Evolutionary conservation across 2,888 invertebrate genomes (phyloP), one percentile per base, ranked within the genome.

Genomic region (Oscheius sp.): DNA sequence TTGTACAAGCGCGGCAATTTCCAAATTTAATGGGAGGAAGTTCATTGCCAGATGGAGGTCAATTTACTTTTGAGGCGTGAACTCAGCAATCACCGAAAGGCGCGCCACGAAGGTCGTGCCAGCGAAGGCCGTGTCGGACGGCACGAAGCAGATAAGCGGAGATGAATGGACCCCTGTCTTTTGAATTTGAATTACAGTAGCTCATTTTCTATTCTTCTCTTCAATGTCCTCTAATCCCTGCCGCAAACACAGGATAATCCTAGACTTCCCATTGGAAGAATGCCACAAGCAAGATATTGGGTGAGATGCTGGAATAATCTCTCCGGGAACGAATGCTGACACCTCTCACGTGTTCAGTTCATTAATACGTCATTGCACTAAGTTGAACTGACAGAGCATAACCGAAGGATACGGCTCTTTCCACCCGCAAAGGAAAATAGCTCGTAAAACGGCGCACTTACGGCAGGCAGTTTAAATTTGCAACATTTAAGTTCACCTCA

Each of bases 101-200:
- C 48, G 64, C 42, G 45, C 29, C 42, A 17, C 20, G 48, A 55
- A 64, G 64, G 64, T 50, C 64, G 64, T 64, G 33, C 39, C 34
- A 27, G 42, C 61, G 61, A 61, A 61, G 61, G 61, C 61, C 61
- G 61, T 61, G 45, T 45, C 42, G 61, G 48, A 64, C 48, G 64
- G 64, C 50, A 64, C 64, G 31, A 31, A 64, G 50, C 64, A 64
- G 64, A 64, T 64, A 64, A 64, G 64, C 48, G 48, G 64, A 48
- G 64, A 64, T 64, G 64, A 64, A 64, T 64, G 42, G 61, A 61
- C 61, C 20, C 55, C n/a, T n/a, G n/a, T n/a, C n/a, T n/a, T n/a
- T n/a, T n/a, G n/a, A n/a, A n/a, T n/a, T n/a, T n/a, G n/a, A n/a
- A n/a, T n/a, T n/a, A n/a, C n/a, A n/a, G n/a, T n/a, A n/a, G n/a